A percentile compares a stretch with the other conserved stretches of the same genome.
phyloP scores from a whole-genome alignment of 2,113 vertebrate genomes.

The Proterorhinus semilunaris region DNA sequence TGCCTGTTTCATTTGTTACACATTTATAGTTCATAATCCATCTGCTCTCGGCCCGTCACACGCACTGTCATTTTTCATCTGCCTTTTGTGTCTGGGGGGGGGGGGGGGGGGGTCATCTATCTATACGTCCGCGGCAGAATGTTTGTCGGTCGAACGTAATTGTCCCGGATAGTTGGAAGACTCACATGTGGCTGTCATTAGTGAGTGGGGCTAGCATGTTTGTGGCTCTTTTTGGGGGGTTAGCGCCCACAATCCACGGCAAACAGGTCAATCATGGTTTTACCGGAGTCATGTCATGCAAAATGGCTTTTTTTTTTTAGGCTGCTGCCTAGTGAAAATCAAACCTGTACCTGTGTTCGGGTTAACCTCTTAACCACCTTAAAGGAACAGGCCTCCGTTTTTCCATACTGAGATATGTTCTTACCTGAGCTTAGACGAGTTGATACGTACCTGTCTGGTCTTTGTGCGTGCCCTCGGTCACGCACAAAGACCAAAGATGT shows the following conservation, averaged over 20 bases:
- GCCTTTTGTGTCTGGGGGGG: constrained; percentile 43
- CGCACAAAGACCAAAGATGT: too few relatives aligned
- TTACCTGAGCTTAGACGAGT: too few relatives aligned
- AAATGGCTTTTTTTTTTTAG: too few relatives aligned
- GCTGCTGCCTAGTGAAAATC: too few relatives aligned
- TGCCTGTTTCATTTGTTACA: constrained; percentile 64
- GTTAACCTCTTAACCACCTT: too few relatives aligned
- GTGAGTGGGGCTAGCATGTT: constrained; percentile 2
- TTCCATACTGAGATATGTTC: too few relatives aligned
- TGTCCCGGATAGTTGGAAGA: constrained; percentile 58
- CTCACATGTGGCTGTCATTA: constrained; percentile 65
- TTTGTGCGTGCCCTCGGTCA: too few relatives aligned
- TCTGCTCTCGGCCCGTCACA: constrained; percentile 62
- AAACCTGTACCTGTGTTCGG: too few relatives aligned
- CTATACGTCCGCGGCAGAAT: constrained; percentile 43
- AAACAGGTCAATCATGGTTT: background rate
- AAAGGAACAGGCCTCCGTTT: too few relatives aligned
- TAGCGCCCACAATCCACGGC: constrained; percentile 33
- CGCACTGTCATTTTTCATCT: constrained; percentile 54
- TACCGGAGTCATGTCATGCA: too few relatives aligned
- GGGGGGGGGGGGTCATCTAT: constrained; percentile 35
- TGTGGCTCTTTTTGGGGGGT: background rate
- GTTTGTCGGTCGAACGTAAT: constrained; percentile 48
- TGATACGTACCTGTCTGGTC: too few relatives aligned
- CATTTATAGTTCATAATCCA: constrained; percentile 71